Conservation (phyloP, 2,113 vertebrate genomes). For the Psophia crepitans region DNA sequence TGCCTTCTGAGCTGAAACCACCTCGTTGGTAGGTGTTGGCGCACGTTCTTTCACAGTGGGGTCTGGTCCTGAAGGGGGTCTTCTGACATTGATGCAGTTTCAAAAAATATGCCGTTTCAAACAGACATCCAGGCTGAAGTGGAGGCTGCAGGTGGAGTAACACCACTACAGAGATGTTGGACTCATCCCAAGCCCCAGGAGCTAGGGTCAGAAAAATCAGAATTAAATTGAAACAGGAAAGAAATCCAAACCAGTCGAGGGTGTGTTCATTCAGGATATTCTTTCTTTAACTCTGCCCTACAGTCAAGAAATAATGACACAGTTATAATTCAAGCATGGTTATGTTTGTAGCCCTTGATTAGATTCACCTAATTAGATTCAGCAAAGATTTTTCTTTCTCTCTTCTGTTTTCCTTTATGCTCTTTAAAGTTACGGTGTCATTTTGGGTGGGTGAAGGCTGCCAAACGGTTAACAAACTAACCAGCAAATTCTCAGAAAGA, state of each 20-base stretch:
- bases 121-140: neutral
- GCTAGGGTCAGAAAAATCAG: slow-evolving; percentile 41
- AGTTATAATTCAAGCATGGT: slow-evolving; percentile 23
- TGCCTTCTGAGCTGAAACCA: neutral
- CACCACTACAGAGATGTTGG: slow-evolving; percentile 37
- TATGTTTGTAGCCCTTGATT: slow-evolving; percentile 47
- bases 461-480: slow-evolving; percentile 14
- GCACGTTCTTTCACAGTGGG: neutral
- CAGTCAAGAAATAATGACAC: slow-evolving; percentile 54
- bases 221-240: slow-evolving; percentile 30
- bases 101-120: neutral
- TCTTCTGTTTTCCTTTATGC: slow-evolving; percentile 28
- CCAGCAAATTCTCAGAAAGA: neutral
- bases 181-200: slow-evolving; percentile 56
- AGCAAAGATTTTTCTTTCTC: slow-evolving; percentile 10
- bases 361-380: slow-evolving; percentile 61
- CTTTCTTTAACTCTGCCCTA: slow-evolving; percentile 61
- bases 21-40: fast-evolving
- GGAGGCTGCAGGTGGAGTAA: slow-evolving; percentile 46
- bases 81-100: neutral
- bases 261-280: slow-evolving; percentile 56
- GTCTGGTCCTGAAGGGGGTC: neutral
- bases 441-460: neutral
- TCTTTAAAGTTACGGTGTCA: neutral
- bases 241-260: slow-evolving; percentile 54